phyloP scores from a whole-genome alignment of 2,888 invertebrate species.

The Gerosis bhagava region DNA sequence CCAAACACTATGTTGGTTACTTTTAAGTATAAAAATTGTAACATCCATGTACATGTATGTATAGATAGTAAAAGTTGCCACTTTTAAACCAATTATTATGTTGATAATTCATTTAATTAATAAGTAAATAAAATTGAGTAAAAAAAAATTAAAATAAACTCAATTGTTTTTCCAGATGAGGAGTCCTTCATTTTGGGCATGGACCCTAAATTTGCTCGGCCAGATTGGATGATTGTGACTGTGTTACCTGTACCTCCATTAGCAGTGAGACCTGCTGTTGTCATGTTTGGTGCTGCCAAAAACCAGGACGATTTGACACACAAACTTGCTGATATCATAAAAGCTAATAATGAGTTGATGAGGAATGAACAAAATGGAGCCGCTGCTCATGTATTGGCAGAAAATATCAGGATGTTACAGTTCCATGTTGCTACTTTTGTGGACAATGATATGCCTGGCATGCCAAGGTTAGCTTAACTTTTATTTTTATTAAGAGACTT shows the following conservation, averaged over 20 bases:
- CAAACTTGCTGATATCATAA: conserved; percentile 98
- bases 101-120: too few relatives aligned
- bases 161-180: conserved; percentile 87
- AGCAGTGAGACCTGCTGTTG: conserved; percentile 97
- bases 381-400: conserved; percentile 97
- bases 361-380: conserved; percentile 98
- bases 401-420: conserved; percentile 98
- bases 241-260: conserved; percentile 98
- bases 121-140: too few relatives aligned
- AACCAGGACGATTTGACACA: conserved; percentile 99
- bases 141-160: background rate
- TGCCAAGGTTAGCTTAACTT: conserved; percentile 87
- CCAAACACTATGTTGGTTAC: too few relatives aligned
- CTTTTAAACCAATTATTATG: too few relatives aligned
- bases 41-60: too few relatives aligned
- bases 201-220: conserved; percentile 98
- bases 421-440: conserved; percentile 99
- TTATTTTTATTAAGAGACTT: too few relatives aligned
- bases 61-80: too few relatives aligned
- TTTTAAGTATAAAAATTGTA: too few relatives aligned
- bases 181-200: conserved; percentile 97
- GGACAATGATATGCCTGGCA: conserved; percentile 99
- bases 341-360: conserved; percentile 97
- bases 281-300: conserved; percentile 99
- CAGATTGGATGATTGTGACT: conserved; percentile 99